Conservation (phyloP, 1,140 invertebrate genomes). For the Antheraea pernyi region DNA sequence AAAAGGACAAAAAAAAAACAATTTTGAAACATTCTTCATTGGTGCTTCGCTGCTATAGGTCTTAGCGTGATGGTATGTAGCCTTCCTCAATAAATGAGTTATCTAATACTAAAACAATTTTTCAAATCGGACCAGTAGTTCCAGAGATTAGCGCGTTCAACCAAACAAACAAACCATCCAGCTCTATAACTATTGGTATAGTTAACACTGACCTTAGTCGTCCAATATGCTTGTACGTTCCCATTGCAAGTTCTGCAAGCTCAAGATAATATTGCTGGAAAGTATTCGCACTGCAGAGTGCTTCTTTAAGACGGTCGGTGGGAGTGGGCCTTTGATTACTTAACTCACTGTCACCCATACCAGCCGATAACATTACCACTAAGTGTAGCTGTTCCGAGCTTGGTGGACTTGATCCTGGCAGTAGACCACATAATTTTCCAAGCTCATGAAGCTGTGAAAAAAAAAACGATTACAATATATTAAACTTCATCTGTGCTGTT, state of each 20-base stretch:
- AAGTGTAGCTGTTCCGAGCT: conserved; percentile 93
- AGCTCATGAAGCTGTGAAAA: conserved; percentile 86
- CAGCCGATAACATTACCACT: conserved; percentile 93
- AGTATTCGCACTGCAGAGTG: conserved; percentile 92
- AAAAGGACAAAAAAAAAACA: no score
- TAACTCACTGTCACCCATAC: conserved; percentile 87
- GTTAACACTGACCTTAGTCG: conserved; percentile 75
- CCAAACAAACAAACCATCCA: no score
- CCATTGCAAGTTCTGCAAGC: conserved; percentile 96
- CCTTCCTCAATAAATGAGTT: no score
- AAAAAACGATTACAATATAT: no score
- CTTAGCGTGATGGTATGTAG: no score
- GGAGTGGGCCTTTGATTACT: conserved; percentile 81
- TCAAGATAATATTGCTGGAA: conserved; percentile 96
- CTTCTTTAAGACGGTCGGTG: conserved; percentile 93
- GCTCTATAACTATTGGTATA: no score
- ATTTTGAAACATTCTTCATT: no score
- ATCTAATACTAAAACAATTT: no score
- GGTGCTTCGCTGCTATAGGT: no score
- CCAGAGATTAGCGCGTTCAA: no score
- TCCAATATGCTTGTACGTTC: conserved; percentile 97
- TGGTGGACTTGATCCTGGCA: conserved; percentile 89
- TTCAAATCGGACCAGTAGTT: no score
- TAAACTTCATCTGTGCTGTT: no score
- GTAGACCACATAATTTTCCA: conserved; percentile 94